Evolutionary conservation across 2,888 invertebrate genomes (phyloP), one percentile per base, ranked within the genome.

Genomic region (Cephus sareptanus): DNA sequence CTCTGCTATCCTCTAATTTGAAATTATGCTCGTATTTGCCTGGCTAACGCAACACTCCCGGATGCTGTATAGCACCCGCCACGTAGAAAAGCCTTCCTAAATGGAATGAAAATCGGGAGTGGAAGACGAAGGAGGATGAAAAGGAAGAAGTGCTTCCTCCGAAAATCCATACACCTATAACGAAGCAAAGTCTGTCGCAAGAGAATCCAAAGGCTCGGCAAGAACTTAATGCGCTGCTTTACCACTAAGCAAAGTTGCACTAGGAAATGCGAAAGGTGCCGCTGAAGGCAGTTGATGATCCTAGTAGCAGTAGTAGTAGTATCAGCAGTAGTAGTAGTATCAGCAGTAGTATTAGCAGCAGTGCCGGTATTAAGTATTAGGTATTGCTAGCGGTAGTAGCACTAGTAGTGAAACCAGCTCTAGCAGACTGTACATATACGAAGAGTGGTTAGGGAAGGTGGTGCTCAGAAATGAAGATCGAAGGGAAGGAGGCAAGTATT

Each of bases 221-320:
- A 76, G 84, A 84, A 84, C 86, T 85, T 85, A 86, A 85, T 85
- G 84, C 81, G 80, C 74, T 78, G 80, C 77, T 82, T 82, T 79
- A 79, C 37, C 81, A 78, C 68, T 40, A 33, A 34, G 78, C 78
- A 75, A 81, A 83, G 79, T 81, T 84, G 75, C 76, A 75, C 77
- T 73, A 37, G 76, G 30, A 68, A 75, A 81, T 81, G 79, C 78
- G 77, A 75, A 80, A 73, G 69, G 56, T 56, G 23, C 56, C 9
- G 56, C 9, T 56, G 23, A 56, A 56, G 23, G 56, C 23, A 56
- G 56, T 56, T 56, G 56, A 56, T 23, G 23, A 56, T 23, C 23
- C 56, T 23, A 56, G 23, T 23, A 56, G 2, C 6, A 34, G 9
- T 56, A 56, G 23, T 23, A 6, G 23, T 23, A 6, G 56, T 56